Evolutionary conservation across 2,888 invertebrate species (phyloP).

Genomic region (Pseudococcus viburni): DNA sequence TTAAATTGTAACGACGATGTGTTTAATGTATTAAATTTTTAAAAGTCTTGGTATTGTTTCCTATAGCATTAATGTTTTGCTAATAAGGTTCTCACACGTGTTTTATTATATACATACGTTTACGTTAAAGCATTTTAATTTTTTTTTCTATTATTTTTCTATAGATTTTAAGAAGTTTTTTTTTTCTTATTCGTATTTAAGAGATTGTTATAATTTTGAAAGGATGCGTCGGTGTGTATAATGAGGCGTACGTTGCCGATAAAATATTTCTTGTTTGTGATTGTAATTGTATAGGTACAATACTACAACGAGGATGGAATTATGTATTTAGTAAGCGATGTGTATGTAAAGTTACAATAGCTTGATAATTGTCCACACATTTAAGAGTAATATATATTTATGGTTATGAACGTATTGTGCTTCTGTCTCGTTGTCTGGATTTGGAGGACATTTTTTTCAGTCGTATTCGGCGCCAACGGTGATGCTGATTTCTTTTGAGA

Average conservation of each 20-base stretch:
- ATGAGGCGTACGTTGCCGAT: slow-evolving; percentile 47
- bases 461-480: slow-evolving; percentile 98
- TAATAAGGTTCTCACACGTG: slow-evolving; percentile 28
- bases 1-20: slow-evolving; percentile 25
- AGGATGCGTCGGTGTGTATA: neutral
- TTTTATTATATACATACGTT: slow-evolving; percentile 11
- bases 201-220: slow-evolving; percentile 5
- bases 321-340: slow-evolving; percentile 47
- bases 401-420: slow-evolving; percentile 8
- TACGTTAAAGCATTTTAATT: neutral
- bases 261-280: slow-evolving; percentile 62
- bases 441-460: slow-evolving; percentile 72
- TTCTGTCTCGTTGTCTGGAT: neutral
- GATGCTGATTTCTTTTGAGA: slow-evolving; percentile 91
- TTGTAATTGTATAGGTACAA: slow-evolving; percentile 46
- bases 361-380: slow-evolving; percentile 53
- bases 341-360: slow-evolving; percentile 52
- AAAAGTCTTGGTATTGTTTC: slow-evolving; percentile 42
- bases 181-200: neutral
- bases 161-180: slow-evolving; percentile 11
- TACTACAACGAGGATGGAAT: neutral
- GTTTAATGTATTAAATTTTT: slow-evolving; percentile 17
- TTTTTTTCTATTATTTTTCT: slow-evolving; percentile 28
- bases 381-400: slow-evolving; percentile 37
- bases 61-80: slow-evolving; percentile 41